Conservation (phyloP, 2,797 vertebrate species). For the Knipowitschia caucasica region DNA sequence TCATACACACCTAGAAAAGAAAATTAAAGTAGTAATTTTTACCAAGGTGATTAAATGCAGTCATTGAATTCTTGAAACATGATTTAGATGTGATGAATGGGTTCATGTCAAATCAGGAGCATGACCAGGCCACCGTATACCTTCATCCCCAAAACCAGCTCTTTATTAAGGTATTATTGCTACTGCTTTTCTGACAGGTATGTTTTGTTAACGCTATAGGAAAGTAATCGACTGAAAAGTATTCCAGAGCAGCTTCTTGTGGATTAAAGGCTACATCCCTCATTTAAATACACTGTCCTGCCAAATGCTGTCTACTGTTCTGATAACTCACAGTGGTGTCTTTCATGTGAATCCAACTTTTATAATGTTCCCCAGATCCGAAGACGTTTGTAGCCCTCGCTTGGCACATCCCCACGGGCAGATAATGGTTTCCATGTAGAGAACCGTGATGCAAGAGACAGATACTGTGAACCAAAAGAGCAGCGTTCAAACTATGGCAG, state of each 20-base stretch:
- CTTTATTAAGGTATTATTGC: background rate
- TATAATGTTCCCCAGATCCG: conserved; percentile 45
- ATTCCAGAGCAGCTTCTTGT: background rate
- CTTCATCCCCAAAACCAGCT: too few relatives aligned
- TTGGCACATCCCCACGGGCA: conserved; percentile 54
- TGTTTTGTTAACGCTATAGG: background rate
- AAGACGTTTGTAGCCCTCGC: conserved; percentile 51
- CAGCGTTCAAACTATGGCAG: conserved; percentile 51
- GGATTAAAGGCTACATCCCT: conserved; percentile 1
- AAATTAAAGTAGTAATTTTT: too few relatives aligned
- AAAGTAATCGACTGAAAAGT: background rate
- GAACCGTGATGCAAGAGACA: conserved; percentile 41
- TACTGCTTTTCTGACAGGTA: background rate
- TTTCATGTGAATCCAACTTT: conserved; percentile 46
- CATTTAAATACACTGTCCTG: conserved; percentile 16
- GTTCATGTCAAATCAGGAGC: background rate
- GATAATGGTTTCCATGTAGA: conserved; percentile 75
- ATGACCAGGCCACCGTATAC: too few relatives aligned
- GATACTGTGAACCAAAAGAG: conserved; percentile 56
- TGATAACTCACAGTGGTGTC: conserved; percentile 30
- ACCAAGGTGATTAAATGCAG: too few relatives aligned
- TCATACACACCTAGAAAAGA: too few relatives aligned
- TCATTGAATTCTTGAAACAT: background rate
- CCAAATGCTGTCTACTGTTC: conserved; percentile 8
- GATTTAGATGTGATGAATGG: background rate